Conservation (phyloP, 2,888 invertebrate species). For the Tiliacea citrago region DNA sequence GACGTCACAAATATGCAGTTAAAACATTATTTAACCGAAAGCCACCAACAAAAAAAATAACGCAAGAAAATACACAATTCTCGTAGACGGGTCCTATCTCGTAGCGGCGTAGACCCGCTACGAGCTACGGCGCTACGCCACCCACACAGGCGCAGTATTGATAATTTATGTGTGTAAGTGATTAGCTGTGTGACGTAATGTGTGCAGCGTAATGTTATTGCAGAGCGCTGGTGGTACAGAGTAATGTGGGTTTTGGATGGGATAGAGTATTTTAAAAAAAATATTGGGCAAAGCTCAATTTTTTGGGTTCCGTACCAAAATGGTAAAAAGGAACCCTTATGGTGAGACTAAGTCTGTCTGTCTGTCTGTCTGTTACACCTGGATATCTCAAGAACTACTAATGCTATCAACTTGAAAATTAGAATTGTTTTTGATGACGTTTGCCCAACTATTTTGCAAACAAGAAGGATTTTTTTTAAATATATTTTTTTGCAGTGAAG, state of each 20-base stretch:
- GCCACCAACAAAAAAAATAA: slow-evolving; percentile 7
- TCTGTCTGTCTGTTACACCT: too few relatives aligned
- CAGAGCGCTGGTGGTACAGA: slow-evolving; percentile 60
- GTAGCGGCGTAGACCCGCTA: slow-evolving; percentile 59
- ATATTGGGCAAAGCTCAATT: too few relatives aligned
- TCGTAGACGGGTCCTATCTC: slow-evolving; percentile 66
- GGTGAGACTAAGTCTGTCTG: too few relatives aligned
- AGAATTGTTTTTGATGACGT: too few relatives aligned
- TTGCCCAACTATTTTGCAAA: too few relatives aligned
- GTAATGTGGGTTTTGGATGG: slow-evolving; percentile 53
- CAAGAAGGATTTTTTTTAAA: too few relatives aligned
- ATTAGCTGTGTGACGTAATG: slow-evolving; percentile 77
- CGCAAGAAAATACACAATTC: slow-evolving; percentile 44
- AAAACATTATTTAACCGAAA: neutral
- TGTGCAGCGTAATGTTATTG: slow-evolving; percentile 69
- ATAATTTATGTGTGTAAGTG: slow-evolving; percentile 73
- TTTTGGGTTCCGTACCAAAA: too few relatives aligned
- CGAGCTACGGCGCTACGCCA: slow-evolving; percentile 65
- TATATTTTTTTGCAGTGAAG: too few relatives aligned
- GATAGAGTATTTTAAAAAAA: neutral
- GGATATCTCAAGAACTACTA: too few relatives aligned
- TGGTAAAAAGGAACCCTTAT: too few relatives aligned
- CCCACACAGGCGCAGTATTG: slow-evolving; percentile 59
- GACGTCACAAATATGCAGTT: neutral
- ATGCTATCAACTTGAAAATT: too few relatives aligned